A percentile compares a stretch with the other conserved stretches of the same genome.
These are phyloP conservation scores for Hypena proboscidalis DNA, from an alignment of 2,888 invertebrate genomes.

Conservation along the genomic window DNA sequence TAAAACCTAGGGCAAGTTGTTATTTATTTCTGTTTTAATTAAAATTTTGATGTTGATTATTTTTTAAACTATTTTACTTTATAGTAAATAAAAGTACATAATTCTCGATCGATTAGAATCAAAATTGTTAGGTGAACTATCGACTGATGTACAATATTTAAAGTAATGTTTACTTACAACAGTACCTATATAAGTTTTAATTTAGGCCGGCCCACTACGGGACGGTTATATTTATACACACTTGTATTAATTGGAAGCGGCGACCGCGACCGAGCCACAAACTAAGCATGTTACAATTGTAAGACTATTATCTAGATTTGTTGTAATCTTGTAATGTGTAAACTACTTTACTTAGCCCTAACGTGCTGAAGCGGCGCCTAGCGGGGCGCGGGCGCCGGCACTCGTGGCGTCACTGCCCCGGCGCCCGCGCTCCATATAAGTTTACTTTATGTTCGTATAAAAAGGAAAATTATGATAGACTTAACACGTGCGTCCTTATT, in stretches of 20 bases:
- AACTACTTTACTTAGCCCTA: constrained; percentile 74
- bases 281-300: constrained; percentile 80
- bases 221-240: constrained; percentile 75
- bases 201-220: constrained; percentile 63
- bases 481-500: constrained; percentile 80
- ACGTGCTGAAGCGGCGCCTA: constrained; percentile 52
- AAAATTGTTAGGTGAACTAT: constrained; percentile 83
- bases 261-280: constrained; percentile 73
- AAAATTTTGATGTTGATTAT: constrained; percentile 80
- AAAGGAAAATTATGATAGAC: constrained; percentile 85
- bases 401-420: constrained; percentile 24
- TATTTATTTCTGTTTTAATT: constrained; percentile 86
- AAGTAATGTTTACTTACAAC: constrained; percentile 82
- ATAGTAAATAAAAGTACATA: constrained; percentile 82
- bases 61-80: constrained; percentile 78
- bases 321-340: constrained; percentile 76
- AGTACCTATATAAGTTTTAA: constrained; percentile 79
- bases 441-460: constrained; percentile 80
- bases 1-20: constrained; percentile 86
- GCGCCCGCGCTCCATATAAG: constrained; percentile 49
- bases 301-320: constrained; percentile 84
- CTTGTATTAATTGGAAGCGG: constrained; percentile 81
- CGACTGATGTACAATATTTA: constrained; percentile 84
- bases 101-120: constrained; percentile 81
- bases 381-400: constrained; percentile 35